phyloP scores from a whole-genome alignment of 1,140 invertebrate genomes.

The Heliconius melpomene region DNA sequence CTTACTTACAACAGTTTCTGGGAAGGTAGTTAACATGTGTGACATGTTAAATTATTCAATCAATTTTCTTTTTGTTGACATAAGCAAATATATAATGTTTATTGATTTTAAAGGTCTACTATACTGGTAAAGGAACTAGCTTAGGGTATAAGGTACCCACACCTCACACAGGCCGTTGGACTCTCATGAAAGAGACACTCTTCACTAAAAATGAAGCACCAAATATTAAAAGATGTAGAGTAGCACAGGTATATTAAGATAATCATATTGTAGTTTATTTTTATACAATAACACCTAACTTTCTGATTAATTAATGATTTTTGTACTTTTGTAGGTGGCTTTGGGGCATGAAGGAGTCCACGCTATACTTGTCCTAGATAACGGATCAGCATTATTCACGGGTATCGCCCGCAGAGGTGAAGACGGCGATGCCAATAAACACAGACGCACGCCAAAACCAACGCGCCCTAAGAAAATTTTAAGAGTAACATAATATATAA shows the following conservation, averaged over 20 bases:
- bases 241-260: slow-evolving; percentile 56
- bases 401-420: slow-evolving; percentile 96
- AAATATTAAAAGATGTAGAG: slow-evolving; percentile 63
- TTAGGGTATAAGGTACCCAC: slow-evolving; percentile 69
- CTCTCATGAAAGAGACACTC: slow-evolving; percentile 67
- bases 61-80: not conserved
- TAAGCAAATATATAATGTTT: no score
- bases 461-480: slow-evolving; percentile 96
- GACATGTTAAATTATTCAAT: not conserved
- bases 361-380: slow-evolving; percentile 92
- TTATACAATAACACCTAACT: not conserved
- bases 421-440: slow-evolving; percentile 94
- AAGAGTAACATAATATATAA: slow-evolving; percentile 82
- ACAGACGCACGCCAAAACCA: slow-evolving; percentile 92
- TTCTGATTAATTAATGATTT: not conserved
- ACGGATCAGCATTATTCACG: slow-evolving; percentile 92
- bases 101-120: slow-evolving; percentile 63
- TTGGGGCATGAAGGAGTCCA: slow-evolving; percentile 97
- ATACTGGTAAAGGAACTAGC: slow-evolving; percentile 69
- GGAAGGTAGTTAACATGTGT: slow-evolving; percentile 81
- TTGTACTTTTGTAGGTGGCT: slow-evolving; percentile 84
- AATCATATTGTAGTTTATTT: not conserved
- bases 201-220: slow-evolving; percentile 62
- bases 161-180: slow-evolving; percentile 67
- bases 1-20: slow-evolving; percentile 87